phyloP scores from a whole-genome alignment of 2,888 invertebrate genomes.

The Seira ritae region DNA sequence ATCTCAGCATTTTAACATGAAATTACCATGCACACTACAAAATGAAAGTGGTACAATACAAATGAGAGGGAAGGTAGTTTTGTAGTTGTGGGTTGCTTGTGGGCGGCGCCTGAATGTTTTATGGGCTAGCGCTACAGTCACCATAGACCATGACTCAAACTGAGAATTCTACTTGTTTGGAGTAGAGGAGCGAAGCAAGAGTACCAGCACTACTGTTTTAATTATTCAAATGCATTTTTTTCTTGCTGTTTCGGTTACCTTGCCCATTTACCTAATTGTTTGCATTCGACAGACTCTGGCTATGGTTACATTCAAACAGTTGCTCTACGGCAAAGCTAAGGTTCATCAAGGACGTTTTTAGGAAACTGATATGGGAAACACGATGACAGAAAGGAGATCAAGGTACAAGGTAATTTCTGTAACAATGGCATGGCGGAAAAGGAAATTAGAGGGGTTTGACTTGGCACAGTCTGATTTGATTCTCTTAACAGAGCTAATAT shows the following conservation, averaged over 20 bases:
- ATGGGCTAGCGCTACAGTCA: background rate
- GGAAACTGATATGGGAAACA: background rate
- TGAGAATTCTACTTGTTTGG: too few relatives aligned
- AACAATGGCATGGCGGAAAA: too few relatives aligned
- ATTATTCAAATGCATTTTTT: slow-evolving; percentile 19
- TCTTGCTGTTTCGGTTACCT: background rate
- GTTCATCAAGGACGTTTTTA: background rate
- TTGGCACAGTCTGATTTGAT: too few relatives aligned
- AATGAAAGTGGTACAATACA: background rate
- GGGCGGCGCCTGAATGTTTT: background rate
- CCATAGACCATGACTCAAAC: background rate
- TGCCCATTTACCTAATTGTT: slow-evolving; percentile 11
- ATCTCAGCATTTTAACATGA: too few relatives aligned
- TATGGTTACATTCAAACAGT: too few relatives aligned
- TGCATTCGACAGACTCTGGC: background rate
- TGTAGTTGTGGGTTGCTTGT: background rate
- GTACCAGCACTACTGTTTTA: background rate
- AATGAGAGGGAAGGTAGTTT: background rate
- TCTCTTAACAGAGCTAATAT: too few relatives aligned
- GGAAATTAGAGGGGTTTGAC: too few relatives aligned
- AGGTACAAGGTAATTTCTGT: background rate
- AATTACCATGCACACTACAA: background rate
- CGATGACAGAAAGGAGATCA: background rate
- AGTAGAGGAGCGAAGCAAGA: too few relatives aligned
- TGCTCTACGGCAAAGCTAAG: background rate